These are phyloP conservation scores for Pleuronectes platessa DNA, from an alignment of 2,113 vertebrate genomes.

Conservation along the genomic window DNA sequence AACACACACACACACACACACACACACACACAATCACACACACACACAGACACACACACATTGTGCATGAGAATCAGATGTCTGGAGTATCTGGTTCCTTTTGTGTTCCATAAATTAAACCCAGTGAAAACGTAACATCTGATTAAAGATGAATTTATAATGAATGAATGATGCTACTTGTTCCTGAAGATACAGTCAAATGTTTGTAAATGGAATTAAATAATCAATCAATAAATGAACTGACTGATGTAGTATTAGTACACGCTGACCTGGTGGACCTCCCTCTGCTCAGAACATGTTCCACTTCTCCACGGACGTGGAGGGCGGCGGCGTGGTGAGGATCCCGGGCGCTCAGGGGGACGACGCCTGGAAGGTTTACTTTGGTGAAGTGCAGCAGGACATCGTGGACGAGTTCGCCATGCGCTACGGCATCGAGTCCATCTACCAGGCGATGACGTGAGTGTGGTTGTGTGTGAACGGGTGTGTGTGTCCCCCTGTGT, in stretches of 20 bases:
- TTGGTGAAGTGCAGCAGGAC: constrained; percentile 94
- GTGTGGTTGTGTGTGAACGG: background rate
- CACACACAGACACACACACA: no score
- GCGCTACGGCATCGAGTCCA: constrained; percentile 95
- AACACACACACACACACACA: constrained; percentile 49
- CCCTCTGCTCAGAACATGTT: constrained; percentile 89
- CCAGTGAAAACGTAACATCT: background rate
- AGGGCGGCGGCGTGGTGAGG: constrained; percentile 88
- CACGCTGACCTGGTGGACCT: background rate
- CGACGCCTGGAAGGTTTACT: constrained; percentile 97
- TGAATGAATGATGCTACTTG: background rate
- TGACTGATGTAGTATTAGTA: no score
- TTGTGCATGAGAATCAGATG: no score
- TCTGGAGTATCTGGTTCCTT: no score
- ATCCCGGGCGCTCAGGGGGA: constrained; percentile 91
- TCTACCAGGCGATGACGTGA: constrained; percentile 99
- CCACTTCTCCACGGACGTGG: constrained; percentile 90
- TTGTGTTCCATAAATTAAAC: background rate
- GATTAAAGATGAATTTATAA: no score
- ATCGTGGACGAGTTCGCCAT: constrained; percentile 97
- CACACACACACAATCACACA: background rate
- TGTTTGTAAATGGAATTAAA: background rate
- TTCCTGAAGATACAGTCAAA: background rate
- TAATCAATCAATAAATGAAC: background rate
- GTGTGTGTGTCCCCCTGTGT: no score